A percentile compares a stretch with the other conserved stretches of the same genome.
phyloP scores from a whole-genome alignment of 2,888 invertebrate species.

The Fissipunctia ypsillon region DNA sequence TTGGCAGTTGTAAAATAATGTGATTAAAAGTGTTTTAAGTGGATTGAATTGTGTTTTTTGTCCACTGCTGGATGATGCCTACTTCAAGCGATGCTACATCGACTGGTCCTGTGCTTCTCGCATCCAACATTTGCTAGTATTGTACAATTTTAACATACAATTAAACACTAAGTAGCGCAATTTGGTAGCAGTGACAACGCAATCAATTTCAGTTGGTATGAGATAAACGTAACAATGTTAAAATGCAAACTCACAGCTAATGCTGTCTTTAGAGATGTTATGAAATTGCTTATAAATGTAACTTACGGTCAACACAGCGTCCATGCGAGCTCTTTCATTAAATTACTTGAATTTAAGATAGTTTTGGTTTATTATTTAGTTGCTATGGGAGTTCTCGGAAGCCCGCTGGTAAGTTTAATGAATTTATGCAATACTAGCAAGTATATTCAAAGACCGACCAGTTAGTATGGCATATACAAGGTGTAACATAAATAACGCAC shows the following conservation, averaged over 20 bases:
- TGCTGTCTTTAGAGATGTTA: not conserved
- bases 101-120: not conserved
- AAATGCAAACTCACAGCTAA: not conserved
- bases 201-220: not conserved
- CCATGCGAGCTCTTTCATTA: not conserved
- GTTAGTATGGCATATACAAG: not conserved
- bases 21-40: not conserved
- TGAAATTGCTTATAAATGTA: constrained; percentile 12
- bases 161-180: not conserved
- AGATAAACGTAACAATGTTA: not conserved
- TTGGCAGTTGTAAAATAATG: not conserved
- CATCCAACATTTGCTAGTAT: no score
- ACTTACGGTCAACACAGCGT: not conserved
- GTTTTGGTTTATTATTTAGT: constrained; percentile 23
- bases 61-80: not conserved
- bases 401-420: not conserved
- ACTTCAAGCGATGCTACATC: no score
- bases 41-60: not conserved
- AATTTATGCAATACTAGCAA: constrained; percentile 6
- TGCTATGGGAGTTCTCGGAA: constrained; percentile 9
- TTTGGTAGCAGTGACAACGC: no score
- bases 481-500: no score
- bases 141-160: not conserved
- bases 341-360: constrained; percentile 3
- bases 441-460: not conserved